Percentiles rank a stretch among this genome's conserved stretches.
These are phyloP conservation scores for Sminthopsis crassicaudata DNA, from an alignment of 2,113 vertebrate genomes.

Conservation along the genomic window DNA sequence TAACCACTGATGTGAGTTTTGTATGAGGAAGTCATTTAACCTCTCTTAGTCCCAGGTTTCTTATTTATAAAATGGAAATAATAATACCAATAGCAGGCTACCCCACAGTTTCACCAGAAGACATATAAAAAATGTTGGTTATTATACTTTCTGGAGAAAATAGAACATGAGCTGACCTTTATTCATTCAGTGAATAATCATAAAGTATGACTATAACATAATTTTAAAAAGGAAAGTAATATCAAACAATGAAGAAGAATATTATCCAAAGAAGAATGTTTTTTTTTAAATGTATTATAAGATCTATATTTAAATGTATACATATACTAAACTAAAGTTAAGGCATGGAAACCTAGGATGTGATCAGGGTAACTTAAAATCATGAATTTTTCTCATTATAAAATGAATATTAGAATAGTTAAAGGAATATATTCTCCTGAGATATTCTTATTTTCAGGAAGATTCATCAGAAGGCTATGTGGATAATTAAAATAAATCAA, in stretches of 20 bases:
- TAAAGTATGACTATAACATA: not conserved
- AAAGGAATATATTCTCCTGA: not conserved
- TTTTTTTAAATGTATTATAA: not conserved
- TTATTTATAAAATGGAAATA: not conserved
- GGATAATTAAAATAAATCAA: conserved; percentile 49
- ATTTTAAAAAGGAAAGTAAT: conserved; percentile 17
- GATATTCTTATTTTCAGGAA: conserved; percentile 53
- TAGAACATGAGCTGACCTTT: not conserved
- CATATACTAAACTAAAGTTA: conserved; percentile 25
- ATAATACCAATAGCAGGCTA: not conserved
- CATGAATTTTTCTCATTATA: conserved; percentile 32
- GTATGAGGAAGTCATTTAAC: not conserved
- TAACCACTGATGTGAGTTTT: not conserved
- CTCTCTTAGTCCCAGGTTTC: not conserved
- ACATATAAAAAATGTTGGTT: not conserved
- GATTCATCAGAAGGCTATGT: conserved; percentile 49
- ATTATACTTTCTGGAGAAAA: not conserved
- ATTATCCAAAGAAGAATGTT: not conserved
- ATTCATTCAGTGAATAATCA: not conserved
- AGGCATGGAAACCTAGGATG: not conserved
- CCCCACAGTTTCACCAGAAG: not conserved
- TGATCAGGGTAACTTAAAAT: not conserved
- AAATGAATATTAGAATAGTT: conserved; percentile 47
- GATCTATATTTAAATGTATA: not conserved
- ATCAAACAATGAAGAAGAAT: not conserved